A percentile compares a stretch with the other conserved stretches of the same genome.
Conservation (phyloP, 2,888 invertebrate genomes). For the Scaptodrosophila latifasciaeformis region DNA sequence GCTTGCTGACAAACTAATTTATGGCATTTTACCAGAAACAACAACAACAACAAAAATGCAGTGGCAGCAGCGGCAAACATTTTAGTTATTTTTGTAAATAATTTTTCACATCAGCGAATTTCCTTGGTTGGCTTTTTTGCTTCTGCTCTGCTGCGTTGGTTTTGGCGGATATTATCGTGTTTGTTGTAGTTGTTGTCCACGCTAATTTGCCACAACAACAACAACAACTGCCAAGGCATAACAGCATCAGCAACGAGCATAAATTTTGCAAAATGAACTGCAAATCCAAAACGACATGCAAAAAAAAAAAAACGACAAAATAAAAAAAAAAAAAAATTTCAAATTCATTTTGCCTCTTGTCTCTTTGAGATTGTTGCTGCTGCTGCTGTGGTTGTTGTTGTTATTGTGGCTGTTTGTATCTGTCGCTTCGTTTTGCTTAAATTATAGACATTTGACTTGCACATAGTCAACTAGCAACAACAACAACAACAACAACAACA, state of each 20-base stretch:
- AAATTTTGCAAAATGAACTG: constrained; percentile 45
- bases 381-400: constrained; percentile 18
- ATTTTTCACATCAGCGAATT: constrained; percentile 61
- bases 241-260: constrained; percentile 47
- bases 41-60: constrained; percentile 26
- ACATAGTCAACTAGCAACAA: background rate
- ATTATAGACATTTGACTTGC: constrained; percentile 63
- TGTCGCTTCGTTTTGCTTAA: constrained; percentile 65
- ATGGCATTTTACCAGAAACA: constrained; percentile 60
- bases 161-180: background rate
- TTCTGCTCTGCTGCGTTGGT: background rate
- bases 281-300: constrained; percentile 15
- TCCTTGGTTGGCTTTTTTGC: constrained; percentile 47
- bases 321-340: constrained; percentile 43
- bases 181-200: constrained; percentile 1
- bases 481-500: constrained; percentile 6
- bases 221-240: background rate
- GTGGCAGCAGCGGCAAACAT: constrained; percentile 29
- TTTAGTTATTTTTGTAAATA: constrained; percentile 21
- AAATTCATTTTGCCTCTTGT: constrained; percentile 48
- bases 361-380: background rate
- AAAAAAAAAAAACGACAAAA: constrained; percentile 20
- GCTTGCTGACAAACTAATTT: constrained; percentile 59
- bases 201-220: constrained; percentile 49
- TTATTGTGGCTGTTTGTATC: constrained; percentile 46